Percentiles rank a stretch among this genome's conserved stretches.
Evolutionary conservation across 2,888 invertebrate species (phyloP).

Genomic region (Sphinx pinastri): DNA sequence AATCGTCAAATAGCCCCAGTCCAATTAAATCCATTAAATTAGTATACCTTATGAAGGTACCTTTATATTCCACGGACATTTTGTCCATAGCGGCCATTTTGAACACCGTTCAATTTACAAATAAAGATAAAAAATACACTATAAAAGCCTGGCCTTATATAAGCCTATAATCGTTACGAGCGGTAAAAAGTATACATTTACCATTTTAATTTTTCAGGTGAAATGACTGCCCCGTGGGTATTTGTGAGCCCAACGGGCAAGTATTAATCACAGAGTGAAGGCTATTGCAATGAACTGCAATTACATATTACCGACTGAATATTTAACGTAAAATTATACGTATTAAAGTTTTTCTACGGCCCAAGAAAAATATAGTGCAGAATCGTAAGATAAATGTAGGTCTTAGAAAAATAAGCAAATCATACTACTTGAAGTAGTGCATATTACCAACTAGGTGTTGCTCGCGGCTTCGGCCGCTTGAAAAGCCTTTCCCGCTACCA

Average conservation of each 20-base stretch:
- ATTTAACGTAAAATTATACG: background rate
- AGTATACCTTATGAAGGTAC: conserved; percentile 35
- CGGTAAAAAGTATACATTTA: background rate
- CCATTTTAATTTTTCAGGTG: background rate
- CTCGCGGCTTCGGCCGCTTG: too few species aligned
- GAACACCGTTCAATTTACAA: background rate
- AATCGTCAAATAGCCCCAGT: conserved; percentile 37
- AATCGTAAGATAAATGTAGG: too few species aligned
- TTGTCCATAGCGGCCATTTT: conserved; percentile 24
- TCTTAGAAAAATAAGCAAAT: too few species aligned
- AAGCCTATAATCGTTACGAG: background rate
- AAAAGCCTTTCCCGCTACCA: too few species aligned
- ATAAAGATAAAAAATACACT: background rate
- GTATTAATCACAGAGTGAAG: background rate
- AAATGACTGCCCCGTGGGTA: background rate
- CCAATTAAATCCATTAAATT: conserved; percentile 38
- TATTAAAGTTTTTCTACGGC: background rate
- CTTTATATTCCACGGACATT: conserved; percentile 37
- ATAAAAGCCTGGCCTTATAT: too few species aligned
- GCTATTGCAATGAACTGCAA: background rate
- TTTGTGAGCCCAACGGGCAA: background rate
- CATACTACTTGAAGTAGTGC: too few species aligned
- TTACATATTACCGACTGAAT: background rate
- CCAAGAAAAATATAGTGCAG: background rate
- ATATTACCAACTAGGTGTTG: too few species aligned